Evolutionary conservation across 2,113 vertebrate genomes (phyloP).

Genomic region (Hemiscyllium ocellatum): DNA sequence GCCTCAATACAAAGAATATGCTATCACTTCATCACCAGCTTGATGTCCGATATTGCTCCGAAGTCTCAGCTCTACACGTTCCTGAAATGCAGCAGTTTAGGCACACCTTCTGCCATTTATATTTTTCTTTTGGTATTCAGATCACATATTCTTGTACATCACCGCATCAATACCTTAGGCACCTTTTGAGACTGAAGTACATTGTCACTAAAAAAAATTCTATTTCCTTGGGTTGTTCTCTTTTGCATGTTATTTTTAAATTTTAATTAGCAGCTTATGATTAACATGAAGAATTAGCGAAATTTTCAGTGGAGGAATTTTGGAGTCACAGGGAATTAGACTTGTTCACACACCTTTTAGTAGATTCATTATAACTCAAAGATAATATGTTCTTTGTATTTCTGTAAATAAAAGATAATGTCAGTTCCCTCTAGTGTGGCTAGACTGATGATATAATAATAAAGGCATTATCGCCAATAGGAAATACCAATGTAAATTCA

Average conservation of each 20-base stretch:
- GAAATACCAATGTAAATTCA: neutral
- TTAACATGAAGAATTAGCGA: neutral
- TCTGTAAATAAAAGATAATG: neutral
- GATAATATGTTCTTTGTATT: neutral
- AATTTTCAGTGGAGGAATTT: neutral
- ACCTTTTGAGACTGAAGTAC: neutral
- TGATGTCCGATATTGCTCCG: neutral
- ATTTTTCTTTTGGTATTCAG: neutral
- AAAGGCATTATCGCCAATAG: neutral
- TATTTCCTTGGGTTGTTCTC: neutral
- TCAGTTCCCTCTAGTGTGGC: neutral
- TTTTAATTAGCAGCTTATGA: neutral
- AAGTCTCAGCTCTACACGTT: neutral
- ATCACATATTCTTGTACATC: neutral
- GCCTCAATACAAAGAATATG: neutral
- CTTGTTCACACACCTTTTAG: neutral
- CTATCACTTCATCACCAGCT: neutral
- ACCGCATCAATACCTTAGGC: neutral
- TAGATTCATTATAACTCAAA: neutral
- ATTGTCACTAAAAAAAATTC: neutral
- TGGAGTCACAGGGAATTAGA: neutral
- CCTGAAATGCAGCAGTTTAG: neutral
- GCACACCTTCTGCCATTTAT: neutral
- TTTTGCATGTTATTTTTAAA: neutral
- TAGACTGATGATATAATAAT: neutral